A percentile compares a stretch with the other conserved stretches of the same genome.
Evolutionary conservation across 1,140 invertebrate genomes (phyloP).

Genomic region (Orussus abietinus): DNA sequence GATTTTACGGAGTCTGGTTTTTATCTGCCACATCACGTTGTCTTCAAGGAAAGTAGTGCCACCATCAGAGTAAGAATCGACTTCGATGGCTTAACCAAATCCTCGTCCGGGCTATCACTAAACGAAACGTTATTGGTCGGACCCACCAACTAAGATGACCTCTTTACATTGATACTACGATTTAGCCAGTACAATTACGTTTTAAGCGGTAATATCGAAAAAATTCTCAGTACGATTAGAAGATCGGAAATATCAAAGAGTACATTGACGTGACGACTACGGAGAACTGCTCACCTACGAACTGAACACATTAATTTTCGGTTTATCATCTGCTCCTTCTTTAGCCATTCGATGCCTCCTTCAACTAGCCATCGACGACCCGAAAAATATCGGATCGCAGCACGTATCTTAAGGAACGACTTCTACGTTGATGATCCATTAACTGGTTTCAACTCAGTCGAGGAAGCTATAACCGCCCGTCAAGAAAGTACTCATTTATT

Average conservation of each 20-base stretch:
- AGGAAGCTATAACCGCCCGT: constrained; percentile 21
- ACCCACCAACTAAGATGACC: background rate
- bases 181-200: constrained; percentile 1
- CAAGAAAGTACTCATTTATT: constrained; percentile 22
- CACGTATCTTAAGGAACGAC: constrained; percentile 18
- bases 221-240: constrained; percentile 33
- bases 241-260: background rate
- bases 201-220: constrained; percentile 28
- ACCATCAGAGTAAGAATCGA: constrained; percentile 22
- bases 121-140: constrained; percentile 16
- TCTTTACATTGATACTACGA: constrained; percentile 1
- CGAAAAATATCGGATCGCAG: constrained; percentile 15
- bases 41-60: constrained; percentile 17
- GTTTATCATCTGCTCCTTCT: constrained; percentile 32
- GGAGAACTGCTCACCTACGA: background rate
- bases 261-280: background rate
- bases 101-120: constrained; percentile 18
- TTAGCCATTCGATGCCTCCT: constrained; percentile 25
- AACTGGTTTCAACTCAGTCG: constrained; percentile 20
- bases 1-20: constrained; percentile 4
- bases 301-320: constrained; percentile 32
- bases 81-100: constrained; percentile 28
- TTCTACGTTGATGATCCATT: constrained; percentile 37
- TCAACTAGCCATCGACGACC: constrained; percentile 17
- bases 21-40: constrained; percentile 19